phyloP scores from a whole-genome alignment of 2,888 invertebrate genomes.

The Amphipoea oculea region DNA sequence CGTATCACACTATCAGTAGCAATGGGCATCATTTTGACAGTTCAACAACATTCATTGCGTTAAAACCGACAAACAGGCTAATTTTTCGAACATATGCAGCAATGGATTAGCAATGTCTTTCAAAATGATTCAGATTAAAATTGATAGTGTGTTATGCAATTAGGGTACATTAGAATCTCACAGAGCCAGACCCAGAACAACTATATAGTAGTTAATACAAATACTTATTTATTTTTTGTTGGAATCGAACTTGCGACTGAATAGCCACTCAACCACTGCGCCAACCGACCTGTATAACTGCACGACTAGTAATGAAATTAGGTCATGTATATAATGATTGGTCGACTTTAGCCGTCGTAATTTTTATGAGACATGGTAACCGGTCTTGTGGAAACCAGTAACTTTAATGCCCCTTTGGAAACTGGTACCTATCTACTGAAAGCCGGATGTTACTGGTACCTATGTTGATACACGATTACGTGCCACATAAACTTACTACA shows the following conservation, averaged over 20 bases:
- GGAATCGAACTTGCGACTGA: not conserved
- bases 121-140: no score
- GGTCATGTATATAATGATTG: constrained; percentile 14
- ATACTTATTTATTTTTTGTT: not conserved
- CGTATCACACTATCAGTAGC: no score
- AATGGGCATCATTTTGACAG: no score
- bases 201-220: not conserved
- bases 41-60: no score
- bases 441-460: constrained; percentile 1
- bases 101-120: no score
- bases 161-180: not conserved
- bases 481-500: not conserved
- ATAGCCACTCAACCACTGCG: not conserved
- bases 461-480: not conserved
- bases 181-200: not conserved
- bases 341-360: constrained; percentile 12
- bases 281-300: not conserved
- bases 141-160: no score
- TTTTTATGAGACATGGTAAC: constrained; percentile 21
- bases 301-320: constrained; percentile 16
- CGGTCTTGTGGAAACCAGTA: constrained; percentile 27
- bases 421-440: constrained; percentile 6
- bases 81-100: no score
- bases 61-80: no score
- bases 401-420: constrained; percentile 25